Conservation (phyloP, 2,113 vertebrate genomes). For the Montifringilla adamsi region DNA sequence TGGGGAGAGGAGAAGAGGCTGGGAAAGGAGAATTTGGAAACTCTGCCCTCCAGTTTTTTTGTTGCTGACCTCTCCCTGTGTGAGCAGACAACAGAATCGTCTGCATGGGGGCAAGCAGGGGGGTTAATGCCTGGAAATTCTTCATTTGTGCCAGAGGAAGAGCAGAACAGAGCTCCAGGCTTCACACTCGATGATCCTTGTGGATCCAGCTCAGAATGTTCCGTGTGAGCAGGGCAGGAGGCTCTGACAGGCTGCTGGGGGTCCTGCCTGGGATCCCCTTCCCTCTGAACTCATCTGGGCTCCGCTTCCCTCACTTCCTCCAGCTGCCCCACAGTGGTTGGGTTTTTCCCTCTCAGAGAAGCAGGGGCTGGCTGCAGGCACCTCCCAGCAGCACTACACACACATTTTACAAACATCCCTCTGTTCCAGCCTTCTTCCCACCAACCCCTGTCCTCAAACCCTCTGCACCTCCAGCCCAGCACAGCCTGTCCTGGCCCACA, state of each 20-base stretch:
- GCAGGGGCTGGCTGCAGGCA: background rate
- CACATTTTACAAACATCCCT: rapidly evolving
- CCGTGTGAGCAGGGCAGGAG: background rate
- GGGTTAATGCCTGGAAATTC: no score
- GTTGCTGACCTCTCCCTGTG: background rate
- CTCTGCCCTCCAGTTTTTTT: background rate
- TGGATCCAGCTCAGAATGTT: background rate
- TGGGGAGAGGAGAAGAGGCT: background rate
- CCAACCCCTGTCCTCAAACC: background rate
- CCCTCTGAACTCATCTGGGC: background rate
- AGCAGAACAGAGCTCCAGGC: background rate
- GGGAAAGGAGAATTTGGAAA: background rate
- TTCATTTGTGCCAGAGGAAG: background rate
- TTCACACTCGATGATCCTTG: rapidly evolving
- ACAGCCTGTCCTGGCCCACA: background rate
- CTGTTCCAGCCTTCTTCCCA: background rate
- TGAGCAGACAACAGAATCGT: background rate
- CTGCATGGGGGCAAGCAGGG: background rate
- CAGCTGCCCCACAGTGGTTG: background rate
- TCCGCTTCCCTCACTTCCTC: background rate
- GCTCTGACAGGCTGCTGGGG: background rate
- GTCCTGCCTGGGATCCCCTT: background rate
- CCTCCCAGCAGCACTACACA: background rate
- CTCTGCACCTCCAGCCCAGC: background rate
- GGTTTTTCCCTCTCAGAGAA: background rate